These are phyloP conservation scores for Acronicta psi DNA, from an alignment of 2,888 invertebrate genomes.

Conservation along the genomic window DNA sequence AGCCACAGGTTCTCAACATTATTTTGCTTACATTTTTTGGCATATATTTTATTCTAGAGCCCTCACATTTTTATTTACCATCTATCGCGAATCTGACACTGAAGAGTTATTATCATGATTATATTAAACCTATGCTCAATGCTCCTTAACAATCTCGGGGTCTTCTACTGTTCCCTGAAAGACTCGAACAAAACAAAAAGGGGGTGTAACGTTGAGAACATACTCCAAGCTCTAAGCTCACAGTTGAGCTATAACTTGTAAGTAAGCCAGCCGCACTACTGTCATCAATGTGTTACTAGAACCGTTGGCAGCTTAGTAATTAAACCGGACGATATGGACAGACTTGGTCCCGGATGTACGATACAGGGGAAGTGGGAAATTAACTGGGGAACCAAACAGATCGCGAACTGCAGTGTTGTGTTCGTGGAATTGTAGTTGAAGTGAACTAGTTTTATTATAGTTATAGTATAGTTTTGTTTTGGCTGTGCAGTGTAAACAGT, in stretches of 20 bases:
- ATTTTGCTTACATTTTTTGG: too few relatives aligned
- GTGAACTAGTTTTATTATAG: slow-evolving; percentile 31
- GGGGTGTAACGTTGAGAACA: too few relatives aligned
- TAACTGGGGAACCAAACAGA: slow-evolving; percentile 43
- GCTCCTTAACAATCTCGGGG: too few relatives aligned
- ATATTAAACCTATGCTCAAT: too few relatives aligned
- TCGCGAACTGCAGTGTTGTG: slow-evolving; percentile 23
- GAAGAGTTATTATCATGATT: too few relatives aligned
- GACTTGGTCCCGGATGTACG: slow-evolving; percentile 53
- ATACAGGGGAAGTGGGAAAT: slow-evolving; percentile 42
- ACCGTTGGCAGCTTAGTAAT: slow-evolving; percentile 61
- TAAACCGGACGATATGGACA: slow-evolving; percentile 67
- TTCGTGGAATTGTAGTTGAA: slow-evolving; percentile 24
- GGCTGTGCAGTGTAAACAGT: background rate
- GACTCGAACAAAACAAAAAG: too few relatives aligned
- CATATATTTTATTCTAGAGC: too few relatives aligned
- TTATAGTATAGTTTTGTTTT: slow-evolving; percentile 6
- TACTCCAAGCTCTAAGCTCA: slow-evolving; percentile 8
- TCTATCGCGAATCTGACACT: too few relatives aligned
- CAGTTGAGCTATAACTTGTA: slow-evolving; percentile 42
- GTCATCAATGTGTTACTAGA: slow-evolving; percentile 49
- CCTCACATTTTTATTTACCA: too few relatives aligned
- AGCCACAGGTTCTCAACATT: too few relatives aligned
- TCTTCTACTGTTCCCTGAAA: too few relatives aligned
- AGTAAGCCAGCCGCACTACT: slow-evolving; percentile 30